Percentiles rank a stretch among this genome's conserved stretches.
Conservation (phyloP, 1,140 invertebrate species). For the Brachionus asplanchnoidis region DNA sequence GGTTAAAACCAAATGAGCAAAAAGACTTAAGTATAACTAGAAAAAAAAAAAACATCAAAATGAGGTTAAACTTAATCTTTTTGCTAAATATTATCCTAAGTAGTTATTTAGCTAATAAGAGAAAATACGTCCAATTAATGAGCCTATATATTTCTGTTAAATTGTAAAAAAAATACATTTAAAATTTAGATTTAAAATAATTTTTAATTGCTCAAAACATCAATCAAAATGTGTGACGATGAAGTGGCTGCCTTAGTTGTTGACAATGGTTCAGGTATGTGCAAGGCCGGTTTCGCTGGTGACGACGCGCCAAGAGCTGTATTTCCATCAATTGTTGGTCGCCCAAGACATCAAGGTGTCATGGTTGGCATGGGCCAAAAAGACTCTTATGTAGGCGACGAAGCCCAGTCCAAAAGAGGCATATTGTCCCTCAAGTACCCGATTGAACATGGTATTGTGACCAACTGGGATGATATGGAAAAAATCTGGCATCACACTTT, state of each 20-base stretch:
- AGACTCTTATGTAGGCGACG: conserved; percentile 64
- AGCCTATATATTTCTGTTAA: neutral
- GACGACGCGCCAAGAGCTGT: conserved; percentile 78
- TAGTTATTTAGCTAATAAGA: conserved; percentile 30
- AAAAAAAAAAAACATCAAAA: conserved; percentile 11
- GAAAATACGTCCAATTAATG: conserved; percentile 1
- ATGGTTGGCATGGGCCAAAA: conserved; percentile 65
- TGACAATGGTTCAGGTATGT: conserved; percentile 79
- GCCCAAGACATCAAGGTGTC: conserved; percentile 68
- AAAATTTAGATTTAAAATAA: conserved; percentile 5
- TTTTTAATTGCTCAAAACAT: conserved; percentile 10
- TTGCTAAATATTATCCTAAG: conserved; percentile 31
- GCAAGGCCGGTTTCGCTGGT: conserved; percentile 79
- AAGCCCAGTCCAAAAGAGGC: conserved; percentile 68
- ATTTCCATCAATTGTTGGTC: conserved; percentile 75
- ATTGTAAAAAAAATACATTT: neutral
- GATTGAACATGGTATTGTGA: conserved; percentile 57
- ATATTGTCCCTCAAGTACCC: conserved; percentile 60
- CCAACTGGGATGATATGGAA: conserved; percentile 34
- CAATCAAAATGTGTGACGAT: conserved; percentile 74
- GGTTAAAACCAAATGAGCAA: neutral
- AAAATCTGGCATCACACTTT: conserved; percentile 34
- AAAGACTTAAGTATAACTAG: neutral
- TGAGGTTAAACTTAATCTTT: conserved; percentile 34
- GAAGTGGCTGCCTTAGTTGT: conserved; percentile 77